These are phyloP conservation scores for Dryobota labecula DNA, from an alignment of 2,888 invertebrate genomes.

Conservation along the genomic window DNA sequence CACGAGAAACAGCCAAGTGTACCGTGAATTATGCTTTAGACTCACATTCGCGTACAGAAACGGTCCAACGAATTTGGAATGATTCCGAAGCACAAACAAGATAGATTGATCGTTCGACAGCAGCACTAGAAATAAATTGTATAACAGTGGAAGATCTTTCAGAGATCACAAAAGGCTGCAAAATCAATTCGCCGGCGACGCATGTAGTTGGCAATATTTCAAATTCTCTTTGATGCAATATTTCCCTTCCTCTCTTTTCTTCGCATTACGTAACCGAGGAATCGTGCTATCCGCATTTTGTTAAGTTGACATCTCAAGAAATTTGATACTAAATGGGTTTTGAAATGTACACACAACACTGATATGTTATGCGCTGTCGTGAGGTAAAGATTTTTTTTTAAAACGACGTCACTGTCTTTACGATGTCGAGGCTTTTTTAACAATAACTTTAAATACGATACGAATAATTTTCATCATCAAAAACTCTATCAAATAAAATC, in stretches of 20 bases:
- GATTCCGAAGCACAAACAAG: constrained; percentile 38
- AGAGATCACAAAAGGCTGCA: constrained; percentile 76
- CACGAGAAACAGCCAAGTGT: constrained; percentile 27
- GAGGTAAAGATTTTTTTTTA: constrained; percentile 3
- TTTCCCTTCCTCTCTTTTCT: constrained; percentile 76
- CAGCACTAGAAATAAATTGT: constrained; percentile 64
- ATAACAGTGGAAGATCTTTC: constrained; percentile 66
- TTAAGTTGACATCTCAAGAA: constrained; percentile 65
- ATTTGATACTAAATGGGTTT: constrained; percentile 60
- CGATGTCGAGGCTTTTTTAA: not conserved
- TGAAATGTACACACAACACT: constrained; percentile 20
- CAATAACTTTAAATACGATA: not conserved
- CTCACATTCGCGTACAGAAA: constrained; percentile 24
- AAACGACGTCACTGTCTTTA: not conserved
- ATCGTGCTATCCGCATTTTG: constrained; percentile 70
- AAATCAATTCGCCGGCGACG: constrained; percentile 85
- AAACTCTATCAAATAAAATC: not conserved
- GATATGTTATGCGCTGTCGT: constrained; percentile 7
- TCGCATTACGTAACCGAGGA: constrained; percentile 76
- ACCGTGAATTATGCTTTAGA: constrained; percentile 36
- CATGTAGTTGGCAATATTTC: constrained; percentile 88
- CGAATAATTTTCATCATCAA: not conserved
- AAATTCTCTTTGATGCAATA: constrained; percentile 86
- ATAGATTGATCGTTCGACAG: constrained; percentile 43
- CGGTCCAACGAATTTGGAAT: constrained; percentile 33